Evolutionary conservation across 2,888 invertebrate genomes (phyloP).

Genomic region (Glyphotaelius pellucidus): DNA sequence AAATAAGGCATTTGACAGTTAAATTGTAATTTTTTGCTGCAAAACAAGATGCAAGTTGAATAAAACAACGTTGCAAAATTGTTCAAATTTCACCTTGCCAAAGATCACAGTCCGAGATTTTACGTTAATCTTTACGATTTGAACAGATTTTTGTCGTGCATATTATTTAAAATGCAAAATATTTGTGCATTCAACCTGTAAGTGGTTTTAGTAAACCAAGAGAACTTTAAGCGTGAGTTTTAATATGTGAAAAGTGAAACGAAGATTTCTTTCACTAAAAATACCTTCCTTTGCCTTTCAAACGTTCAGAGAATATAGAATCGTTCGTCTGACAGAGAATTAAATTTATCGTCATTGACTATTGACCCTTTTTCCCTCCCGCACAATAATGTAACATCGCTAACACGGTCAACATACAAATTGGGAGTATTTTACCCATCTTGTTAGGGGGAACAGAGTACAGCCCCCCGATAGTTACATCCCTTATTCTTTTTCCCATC

Average conservation of each 20-base stretch:
- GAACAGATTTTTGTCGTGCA: too few species aligned
- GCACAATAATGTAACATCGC: conserved; percentile 57
- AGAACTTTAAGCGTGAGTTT: background rate
- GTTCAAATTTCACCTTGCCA: background rate
- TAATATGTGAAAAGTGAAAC: background rate
- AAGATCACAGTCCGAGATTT: background rate
- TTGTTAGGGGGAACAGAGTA: conserved; percentile 47
- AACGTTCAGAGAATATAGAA: background rate
- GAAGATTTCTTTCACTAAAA: background rate
- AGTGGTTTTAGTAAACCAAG: background rate
- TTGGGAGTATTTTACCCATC: conserved; percentile 52
- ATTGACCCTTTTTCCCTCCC: conserved; percentile 37
- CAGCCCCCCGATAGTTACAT: conserved; percentile 45
- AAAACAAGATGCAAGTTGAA: too few species aligned
- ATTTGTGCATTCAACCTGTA: background rate
- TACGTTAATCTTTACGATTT: background rate
- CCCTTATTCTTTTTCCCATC: conserved; percentile 56
- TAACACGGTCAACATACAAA: conserved; percentile 54
- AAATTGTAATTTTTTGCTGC: too few species aligned
- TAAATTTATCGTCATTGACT: conserved; percentile 32
- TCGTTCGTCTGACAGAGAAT: conserved; percentile 5
- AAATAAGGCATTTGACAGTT: too few species aligned
- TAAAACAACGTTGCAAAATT: too few species aligned
- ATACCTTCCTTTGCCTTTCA: background rate
- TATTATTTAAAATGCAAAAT: background rate